A percentile compares a stretch with the other conserved stretches of the same genome.
Evolutionary conservation across 2,797 vertebrate species (phyloP).

Genomic region (Melanotaenia pygmaea): DNA sequence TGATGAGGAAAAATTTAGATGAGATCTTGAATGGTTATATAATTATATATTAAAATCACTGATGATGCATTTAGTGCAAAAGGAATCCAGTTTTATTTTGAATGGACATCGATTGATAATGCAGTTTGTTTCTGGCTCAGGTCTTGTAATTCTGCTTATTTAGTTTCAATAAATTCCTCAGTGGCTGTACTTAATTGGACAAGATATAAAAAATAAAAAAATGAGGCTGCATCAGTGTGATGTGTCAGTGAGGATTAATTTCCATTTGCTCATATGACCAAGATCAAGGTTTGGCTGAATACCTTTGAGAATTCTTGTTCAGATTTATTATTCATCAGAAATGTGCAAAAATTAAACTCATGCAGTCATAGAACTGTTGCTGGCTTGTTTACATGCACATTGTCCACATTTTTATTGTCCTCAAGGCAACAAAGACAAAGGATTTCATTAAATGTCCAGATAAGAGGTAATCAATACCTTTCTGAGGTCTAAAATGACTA

Average conservation of each 20-base stretch:
- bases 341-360: conserved; percentile 31
- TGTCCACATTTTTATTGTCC: conserved; percentile 26
- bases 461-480: conserved; percentile 39
- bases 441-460: conserved; percentile 61
- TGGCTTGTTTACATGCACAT: conserved; percentile 58
- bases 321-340: conserved; percentile 71
- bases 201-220: conserved; percentile 36
- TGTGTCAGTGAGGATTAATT: conserved; percentile 52
- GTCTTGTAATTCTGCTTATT: conserved; percentile 9
- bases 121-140: conserved; percentile 9
- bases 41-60: conserved; percentile 13
- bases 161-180: conserved; percentile 43
- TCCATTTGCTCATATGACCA: conserved; percentile 52
- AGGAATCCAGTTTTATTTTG: background rate
- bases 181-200: conserved; percentile 32
- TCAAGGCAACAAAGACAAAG: conserved; percentile 30
- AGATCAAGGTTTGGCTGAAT: conserved; percentile 58
- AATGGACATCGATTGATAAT: background rate
- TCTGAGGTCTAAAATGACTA: conserved; percentile 47
- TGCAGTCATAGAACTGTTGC: conserved; percentile 24
- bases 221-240: conserved; percentile 13
- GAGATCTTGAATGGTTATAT: conserved; percentile 23
- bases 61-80: conserved; percentile 23
- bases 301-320: conserved; percentile 48
- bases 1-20: background rate